Evolutionary conservation across 37 sponge, comb jelly and placozoan species (phyloP), one percentile per base, ranked within the genome.

Genomic region (Spongilla lacustris): DNA sequence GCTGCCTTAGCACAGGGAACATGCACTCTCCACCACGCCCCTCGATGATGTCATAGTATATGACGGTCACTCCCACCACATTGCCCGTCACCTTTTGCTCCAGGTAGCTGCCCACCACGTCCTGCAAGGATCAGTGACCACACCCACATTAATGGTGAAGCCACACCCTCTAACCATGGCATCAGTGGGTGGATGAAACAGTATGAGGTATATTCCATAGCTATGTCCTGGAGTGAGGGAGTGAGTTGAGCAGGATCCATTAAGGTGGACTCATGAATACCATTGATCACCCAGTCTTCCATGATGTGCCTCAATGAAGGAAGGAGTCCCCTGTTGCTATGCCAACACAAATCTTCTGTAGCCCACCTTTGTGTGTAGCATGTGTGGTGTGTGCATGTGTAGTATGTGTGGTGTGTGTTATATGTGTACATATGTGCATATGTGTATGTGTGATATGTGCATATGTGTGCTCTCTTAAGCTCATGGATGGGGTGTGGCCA

Each of bases 41-140:
- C 4, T 48, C 24, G 4, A 67, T 24, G 5, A 38, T 50, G 24
- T 81, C 27, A 68, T 88, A 88, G 76, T 68, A 81, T 5, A 88
- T 29, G 1, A 76, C 69, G 48, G 81, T 69, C 10, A 88, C 49
- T 21, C 14, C 23, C 41, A 81, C 30, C 0, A 17, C 31, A 13
- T 32, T 19, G 17, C 81, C 81, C 27, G 82, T 25, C 2, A 74
- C 10, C 76, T 74, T 49, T 46, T 88, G 81, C 33, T 81, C 76
- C n/a, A 88, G 22, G 49, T 81, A 88, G 48, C 88, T 76, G 33
- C 82, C 81, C 13, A 88, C 9, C 3, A 26, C 41, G 27, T 81
- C 88, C 88, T 88, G 32, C 19, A 66, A 69, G 70, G 36, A 26
- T 12, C 70, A 69, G 27, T 69, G 70, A 69, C 27, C 25, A 69